Evolutionary conservation across 2,888 invertebrate species (phyloP).

Genomic region (Eupithecia pulchellata): DNA sequence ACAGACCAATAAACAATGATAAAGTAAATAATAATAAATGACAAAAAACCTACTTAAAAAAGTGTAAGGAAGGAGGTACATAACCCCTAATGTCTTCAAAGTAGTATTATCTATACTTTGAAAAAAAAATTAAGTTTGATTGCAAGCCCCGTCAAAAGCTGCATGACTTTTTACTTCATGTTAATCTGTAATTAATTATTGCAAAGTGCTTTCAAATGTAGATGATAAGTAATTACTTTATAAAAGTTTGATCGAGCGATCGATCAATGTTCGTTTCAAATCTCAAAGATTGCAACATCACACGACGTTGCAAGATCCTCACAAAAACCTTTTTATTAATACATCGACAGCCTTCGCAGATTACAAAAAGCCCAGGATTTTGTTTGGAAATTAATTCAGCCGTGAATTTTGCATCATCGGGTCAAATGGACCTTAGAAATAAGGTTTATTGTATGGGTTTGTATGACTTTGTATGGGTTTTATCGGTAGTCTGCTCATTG

Average conservation of each 20-base stretch:
- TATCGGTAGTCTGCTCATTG: slow-evolving; percentile 46
- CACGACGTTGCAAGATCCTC: slow-evolving; percentile 27
- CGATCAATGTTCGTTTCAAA: slow-evolving; percentile 32
- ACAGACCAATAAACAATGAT: too few relatives aligned
- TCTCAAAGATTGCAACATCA: slow-evolving; percentile 34
- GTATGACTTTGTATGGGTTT: slow-evolving; percentile 41
- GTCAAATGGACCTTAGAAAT: slow-evolving; percentile 43
- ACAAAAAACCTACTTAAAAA: too few relatives aligned
- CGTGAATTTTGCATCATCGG: slow-evolving; percentile 49
- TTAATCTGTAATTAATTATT: slow-evolving; percentile 14
- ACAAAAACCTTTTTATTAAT: slow-evolving; percentile 42
- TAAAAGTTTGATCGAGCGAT: slow-evolving; percentile 18
- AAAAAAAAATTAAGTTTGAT: not conserved
- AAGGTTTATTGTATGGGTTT: slow-evolving; percentile 40
- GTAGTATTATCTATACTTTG: too few relatives aligned
- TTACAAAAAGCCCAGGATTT: slow-evolving; percentile 35
- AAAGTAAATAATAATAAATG: too few relatives aligned
- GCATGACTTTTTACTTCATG: not conserved
- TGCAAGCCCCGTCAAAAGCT: not conserved
- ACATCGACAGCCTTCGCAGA: slow-evolving; percentile 38
- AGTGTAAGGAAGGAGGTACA: too few relatives aligned
- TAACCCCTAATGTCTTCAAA: too few relatives aligned
- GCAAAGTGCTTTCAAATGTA: slow-evolving; percentile 25
- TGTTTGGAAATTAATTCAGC: slow-evolving; percentile 46
- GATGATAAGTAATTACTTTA: slow-evolving; percentile 15